Conservation (phyloP, 2,888 invertebrate genomes). For the Phengaris alcon region DNA sequence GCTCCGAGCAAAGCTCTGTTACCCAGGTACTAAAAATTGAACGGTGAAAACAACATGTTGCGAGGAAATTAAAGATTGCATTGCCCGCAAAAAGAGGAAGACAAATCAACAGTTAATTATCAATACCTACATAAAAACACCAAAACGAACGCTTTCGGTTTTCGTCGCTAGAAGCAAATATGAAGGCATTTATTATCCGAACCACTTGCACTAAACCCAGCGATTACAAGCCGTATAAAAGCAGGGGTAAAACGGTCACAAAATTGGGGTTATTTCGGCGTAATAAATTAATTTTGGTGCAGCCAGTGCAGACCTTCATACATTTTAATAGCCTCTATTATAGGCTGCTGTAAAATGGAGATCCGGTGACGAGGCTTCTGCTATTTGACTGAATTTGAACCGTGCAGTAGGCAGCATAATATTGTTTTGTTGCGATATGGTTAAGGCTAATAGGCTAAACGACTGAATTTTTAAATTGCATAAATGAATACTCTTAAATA, state of each 20-base stretch:
- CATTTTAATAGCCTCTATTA: conserved; percentile 79
- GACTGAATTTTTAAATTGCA: not conserved
- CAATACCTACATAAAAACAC: too few species aligned
- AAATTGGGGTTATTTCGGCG: conserved; percentile 68
- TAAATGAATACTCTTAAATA: not conserved
- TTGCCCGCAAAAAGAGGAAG: too few species aligned
- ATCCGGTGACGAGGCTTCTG: conserved; percentile 62
- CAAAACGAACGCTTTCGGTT: not conserved
- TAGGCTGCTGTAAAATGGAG: conserved; percentile 69
- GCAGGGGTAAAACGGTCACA: conserved; percentile 43
- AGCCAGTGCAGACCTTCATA: conserved; percentile 76
- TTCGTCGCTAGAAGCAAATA: conserved; percentile 11
- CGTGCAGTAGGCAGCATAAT: not conserved
- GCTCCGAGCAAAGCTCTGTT: too few species aligned
- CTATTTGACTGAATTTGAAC: conserved; percentile 46
- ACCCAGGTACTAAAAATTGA: too few species aligned
- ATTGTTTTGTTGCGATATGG: too few species aligned
- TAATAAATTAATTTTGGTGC: conserved; percentile 76
- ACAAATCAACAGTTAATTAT: too few species aligned
- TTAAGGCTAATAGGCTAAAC: too few species aligned
- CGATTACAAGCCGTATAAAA: conserved; percentile 51
- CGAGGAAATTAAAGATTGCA: too few species aligned
- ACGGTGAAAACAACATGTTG: too few species aligned
- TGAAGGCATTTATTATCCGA: conserved; percentile 27
- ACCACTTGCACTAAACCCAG: conserved; percentile 46